Evolutionary conservation across 2,888 invertebrate genomes (phyloP).

Genomic region (Nephrocerus scutellatus): DNA sequence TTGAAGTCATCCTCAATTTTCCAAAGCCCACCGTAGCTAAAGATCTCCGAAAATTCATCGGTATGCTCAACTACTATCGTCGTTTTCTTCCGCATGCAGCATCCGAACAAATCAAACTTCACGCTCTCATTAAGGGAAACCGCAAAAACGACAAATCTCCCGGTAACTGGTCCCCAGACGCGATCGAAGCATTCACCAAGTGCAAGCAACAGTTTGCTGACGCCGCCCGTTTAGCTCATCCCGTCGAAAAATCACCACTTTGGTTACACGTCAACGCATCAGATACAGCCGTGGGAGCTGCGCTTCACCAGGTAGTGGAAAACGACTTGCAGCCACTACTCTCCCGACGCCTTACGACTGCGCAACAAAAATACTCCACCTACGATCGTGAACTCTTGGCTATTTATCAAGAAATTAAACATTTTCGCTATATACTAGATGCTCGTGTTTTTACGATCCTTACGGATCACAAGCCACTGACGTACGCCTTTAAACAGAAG

Average conservation of each 20-base stretch:
- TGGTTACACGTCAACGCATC: conserved; percentile 17
- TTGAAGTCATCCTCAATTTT: conserved; percentile 15
- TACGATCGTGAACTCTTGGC: conserved; percentile 8
- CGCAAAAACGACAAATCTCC: conserved; percentile 17
- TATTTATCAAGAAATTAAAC: conserved; percentile 7
- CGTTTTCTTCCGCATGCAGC: conserved; percentile 19
- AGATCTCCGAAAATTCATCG: conserved; percentile 16
- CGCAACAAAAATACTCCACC: conserved; percentile 4
- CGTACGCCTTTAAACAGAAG: conserved; percentile 6
- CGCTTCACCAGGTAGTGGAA: conserved; percentile 8
- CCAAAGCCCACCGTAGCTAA: conserved; percentile 13
- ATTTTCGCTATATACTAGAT: conserved; percentile 7
- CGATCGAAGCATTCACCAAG: conserved; percentile 14
- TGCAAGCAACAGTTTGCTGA: conserved; percentile 14
- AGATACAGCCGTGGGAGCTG: conserved; percentile 18
- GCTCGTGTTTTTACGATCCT: conserved; percentile 3
- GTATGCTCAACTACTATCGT: conserved; percentile 12
- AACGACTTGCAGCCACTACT: conserved; percentile 1
- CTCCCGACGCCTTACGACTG: conserved; percentile 4
- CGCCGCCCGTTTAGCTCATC: conserved; percentile 11
- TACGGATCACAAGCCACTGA: conserved; percentile 10
- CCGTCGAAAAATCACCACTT: conserved; percentile 13
- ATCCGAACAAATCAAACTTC: conserved; percentile 15
- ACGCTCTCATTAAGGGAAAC: conserved; percentile 11
- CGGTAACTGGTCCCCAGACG: conserved; percentile 16